phyloP scores from a whole-genome alignment of 2,888 invertebrate genomes.

The Meiosimyza decipiens region DNA sequence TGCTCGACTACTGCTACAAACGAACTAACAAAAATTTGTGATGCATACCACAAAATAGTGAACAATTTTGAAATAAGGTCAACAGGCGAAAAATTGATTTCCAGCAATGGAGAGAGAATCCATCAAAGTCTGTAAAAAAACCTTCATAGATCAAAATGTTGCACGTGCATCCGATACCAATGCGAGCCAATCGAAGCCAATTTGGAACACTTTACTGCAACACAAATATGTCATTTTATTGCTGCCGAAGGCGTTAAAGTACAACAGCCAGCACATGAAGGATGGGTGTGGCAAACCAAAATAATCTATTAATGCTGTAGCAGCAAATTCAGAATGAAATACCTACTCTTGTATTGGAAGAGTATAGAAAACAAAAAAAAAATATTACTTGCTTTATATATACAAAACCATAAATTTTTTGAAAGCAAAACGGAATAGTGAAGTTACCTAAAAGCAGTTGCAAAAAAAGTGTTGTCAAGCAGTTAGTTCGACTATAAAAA shows the following conservation, averaged over 20 bases:
- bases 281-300: slow-evolving; percentile 3
- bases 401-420: no score
- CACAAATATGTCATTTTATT: slow-evolving; percentile 2
- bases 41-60: slow-evolving; percentile 1
- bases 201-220: slow-evolving; percentile 13
- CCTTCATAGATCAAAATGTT: slow-evolving; percentile 5
- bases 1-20: no score
- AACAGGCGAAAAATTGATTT: slow-evolving; percentile 36
- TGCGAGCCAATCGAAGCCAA: not conserved
- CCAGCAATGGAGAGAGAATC: slow-evolving; percentile 19
- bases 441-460: no score
- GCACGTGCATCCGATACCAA: slow-evolving; percentile 4
- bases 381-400: no score
- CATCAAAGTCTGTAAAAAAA: slow-evolving; percentile 23
- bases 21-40: not conserved
- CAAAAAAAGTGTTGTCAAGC: no score
- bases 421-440: no score
- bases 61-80: slow-evolving; percentile 27
- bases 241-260: no score
- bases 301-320: slow-evolving; percentile 27
- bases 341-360: no score
- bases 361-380: no score
- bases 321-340: slow-evolving; percentile 26
- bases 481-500: no score
- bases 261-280: not conserved